phyloP scores from a whole-genome alignment of 2,113 vertebrate genomes.

The Pelodiscus sinensis region DNA sequence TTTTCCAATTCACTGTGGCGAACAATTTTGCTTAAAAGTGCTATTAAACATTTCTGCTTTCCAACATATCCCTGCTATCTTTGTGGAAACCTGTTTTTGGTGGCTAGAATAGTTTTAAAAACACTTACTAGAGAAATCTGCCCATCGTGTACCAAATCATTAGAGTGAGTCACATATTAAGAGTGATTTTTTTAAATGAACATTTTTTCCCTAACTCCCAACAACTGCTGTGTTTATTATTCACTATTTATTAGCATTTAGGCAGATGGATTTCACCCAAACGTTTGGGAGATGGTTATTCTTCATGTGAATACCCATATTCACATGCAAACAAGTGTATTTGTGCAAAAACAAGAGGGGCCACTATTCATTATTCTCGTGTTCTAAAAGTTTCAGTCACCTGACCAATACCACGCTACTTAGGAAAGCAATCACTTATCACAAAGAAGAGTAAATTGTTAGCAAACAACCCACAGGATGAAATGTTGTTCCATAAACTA shows the following conservation, averaged over 20 bases:
- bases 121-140: fast-evolving
- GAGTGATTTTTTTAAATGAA: background rate
- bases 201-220: background rate
- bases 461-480: conserved; percentile 43
- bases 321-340: background rate
- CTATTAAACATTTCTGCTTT: conserved; percentile 17
- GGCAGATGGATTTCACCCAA: background rate
- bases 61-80: background rate
- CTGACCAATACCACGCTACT: background rate
- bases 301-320: background rate
- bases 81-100: background rate
- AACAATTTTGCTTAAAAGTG: conserved; percentile 15
- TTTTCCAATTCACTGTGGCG: conserved; percentile 11
- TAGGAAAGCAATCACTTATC: conserved; percentile 42
- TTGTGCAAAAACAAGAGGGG: background rate
- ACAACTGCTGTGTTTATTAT: background rate
- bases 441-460: conserved; percentile 58
- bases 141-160: background rate
- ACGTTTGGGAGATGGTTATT: background rate
- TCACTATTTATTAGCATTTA: background rate
- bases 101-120: background rate
- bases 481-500: conserved; percentile 17
- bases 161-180: background rate
- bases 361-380: background rate
- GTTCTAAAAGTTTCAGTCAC: background rate